These are phyloP conservation scores for Diploptera punctata DNA, from an alignment of 2,888 invertebrate species.

Conservation along the genomic window DNA sequence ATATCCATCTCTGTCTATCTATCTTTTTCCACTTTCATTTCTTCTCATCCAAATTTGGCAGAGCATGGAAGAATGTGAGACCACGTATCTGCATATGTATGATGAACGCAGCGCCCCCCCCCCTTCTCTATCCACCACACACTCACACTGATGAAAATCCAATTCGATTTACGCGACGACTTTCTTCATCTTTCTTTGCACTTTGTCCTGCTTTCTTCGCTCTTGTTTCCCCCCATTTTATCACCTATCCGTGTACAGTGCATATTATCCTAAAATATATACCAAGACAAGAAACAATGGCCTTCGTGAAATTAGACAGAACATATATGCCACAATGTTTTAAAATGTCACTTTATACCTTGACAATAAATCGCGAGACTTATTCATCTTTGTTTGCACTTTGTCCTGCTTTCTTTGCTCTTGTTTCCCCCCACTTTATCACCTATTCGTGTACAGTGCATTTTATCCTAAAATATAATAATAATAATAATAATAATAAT, in stretches of 20 bases:
- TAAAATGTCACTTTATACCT: too few species aligned
- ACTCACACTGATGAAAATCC: slow-evolving; percentile 42
- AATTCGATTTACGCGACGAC: slow-evolving; percentile 38
- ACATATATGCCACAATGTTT: too few species aligned
- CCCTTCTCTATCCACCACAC: slow-evolving; percentile 5
- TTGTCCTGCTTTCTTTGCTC: neutral
- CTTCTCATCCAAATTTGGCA: neutral
- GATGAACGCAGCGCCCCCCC: neutral
- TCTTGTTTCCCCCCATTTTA: neutral
- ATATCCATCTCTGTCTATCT: too few species aligned
- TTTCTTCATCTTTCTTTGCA: neutral
- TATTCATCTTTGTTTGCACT: neutral
- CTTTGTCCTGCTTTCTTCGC: neutral
- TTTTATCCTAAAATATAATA: too few species aligned
- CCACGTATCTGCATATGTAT: slow-evolving; percentile 21
- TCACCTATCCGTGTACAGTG: neutral
- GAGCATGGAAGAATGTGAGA: neutral
- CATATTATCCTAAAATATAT: too few species aligned
- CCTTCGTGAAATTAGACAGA: too few species aligned
- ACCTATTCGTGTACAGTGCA: neutral
- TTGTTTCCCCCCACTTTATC: neutral
- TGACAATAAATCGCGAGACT: too few species aligned
- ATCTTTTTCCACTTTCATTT: too few species aligned
- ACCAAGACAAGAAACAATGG: too few species aligned
- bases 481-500: too few species aligned